Evolutionary conservation across 2,888 invertebrate genomes (phyloP).

Genomic region (Nomada ruficornis): DNA sequence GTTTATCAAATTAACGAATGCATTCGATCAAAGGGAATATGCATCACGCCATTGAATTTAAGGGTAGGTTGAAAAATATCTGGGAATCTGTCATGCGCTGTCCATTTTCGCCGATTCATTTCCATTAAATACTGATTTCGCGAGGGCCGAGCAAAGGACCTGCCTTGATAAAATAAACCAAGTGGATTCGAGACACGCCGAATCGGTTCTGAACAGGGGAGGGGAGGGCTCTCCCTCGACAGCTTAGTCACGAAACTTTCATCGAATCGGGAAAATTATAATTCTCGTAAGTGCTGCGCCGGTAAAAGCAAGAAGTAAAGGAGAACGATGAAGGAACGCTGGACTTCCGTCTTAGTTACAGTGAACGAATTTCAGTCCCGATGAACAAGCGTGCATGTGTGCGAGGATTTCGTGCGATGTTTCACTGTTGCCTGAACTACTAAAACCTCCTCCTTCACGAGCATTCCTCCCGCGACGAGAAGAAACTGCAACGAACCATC

Average conservation of each 20-base stretch:
- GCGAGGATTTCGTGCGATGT: background rate
- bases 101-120: conserved; percentile 61
- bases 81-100: conserved; percentile 16
- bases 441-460: conserved; percentile 8
- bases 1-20: background rate
- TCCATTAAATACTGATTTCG: conserved; percentile 60
- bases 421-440: conserved; percentile 21
- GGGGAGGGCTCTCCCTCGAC: conserved; percentile 18
- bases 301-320: conserved; percentile 2
- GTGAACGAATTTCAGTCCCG: conserved; percentile 17
- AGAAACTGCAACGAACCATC: conserved; percentile 13
- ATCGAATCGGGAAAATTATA: conserved; percentile 72
- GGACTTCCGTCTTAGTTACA: conserved; percentile 9
- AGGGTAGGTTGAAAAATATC: conserved; percentile 29
- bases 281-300: conserved; percentile 67
- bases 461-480: background rate
- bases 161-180: conserved; percentile 67
- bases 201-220: conserved; percentile 31
- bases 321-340: background rate
- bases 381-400: conserved; percentile 5
- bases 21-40: conserved; percentile 24
- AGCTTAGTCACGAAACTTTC: conserved; percentile 63
- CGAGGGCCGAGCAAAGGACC: conserved; percentile 24
- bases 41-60: background rate
- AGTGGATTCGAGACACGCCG: conserved; percentile 47